phyloP scores from a whole-genome alignment of 2,113 vertebrate species.

The Nymphicus hollandicus region DNA sequence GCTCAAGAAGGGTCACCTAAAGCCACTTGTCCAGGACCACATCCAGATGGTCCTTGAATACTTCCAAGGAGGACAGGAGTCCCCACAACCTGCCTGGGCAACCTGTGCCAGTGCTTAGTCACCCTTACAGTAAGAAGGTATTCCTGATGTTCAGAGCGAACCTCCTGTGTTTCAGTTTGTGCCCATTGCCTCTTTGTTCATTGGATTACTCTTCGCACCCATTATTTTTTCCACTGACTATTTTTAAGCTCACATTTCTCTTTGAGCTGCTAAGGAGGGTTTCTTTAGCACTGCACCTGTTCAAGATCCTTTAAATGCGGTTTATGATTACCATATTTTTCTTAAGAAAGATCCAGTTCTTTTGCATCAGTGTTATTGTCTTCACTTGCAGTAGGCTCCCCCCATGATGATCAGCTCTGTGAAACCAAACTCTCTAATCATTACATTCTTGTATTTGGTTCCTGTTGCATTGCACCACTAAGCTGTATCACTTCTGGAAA shows the following conservation, averaged over 20 bases:
- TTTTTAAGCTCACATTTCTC: neutral
- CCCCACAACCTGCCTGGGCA: neutral
- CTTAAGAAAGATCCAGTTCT: neutral
- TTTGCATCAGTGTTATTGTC: neutral
- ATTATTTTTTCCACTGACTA: neutral
- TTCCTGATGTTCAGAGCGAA: neutral
- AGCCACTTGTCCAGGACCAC: accelerated
- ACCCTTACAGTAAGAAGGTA: neutral
- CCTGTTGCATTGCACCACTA: neutral
- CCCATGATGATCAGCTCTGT: neutral
- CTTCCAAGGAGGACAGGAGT: neutral
- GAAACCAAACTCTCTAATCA: neutral
- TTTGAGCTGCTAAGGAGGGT: neutral
- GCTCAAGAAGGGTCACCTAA: no score
- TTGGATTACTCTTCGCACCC: neutral
- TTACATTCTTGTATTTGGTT: neutral
- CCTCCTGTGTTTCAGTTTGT: neutral
- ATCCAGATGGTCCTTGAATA: no score
- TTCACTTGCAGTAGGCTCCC: neutral
- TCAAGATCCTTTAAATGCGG: neutral
- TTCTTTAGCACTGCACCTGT: neutral
- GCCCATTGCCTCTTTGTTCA: neutral
- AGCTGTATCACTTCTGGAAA: neutral
- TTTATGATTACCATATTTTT: neutral
- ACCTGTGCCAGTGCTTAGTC: neutral